phyloP scores from a whole-genome alignment of 1,140 invertebrate species.

The Euschistus heros region DNA sequence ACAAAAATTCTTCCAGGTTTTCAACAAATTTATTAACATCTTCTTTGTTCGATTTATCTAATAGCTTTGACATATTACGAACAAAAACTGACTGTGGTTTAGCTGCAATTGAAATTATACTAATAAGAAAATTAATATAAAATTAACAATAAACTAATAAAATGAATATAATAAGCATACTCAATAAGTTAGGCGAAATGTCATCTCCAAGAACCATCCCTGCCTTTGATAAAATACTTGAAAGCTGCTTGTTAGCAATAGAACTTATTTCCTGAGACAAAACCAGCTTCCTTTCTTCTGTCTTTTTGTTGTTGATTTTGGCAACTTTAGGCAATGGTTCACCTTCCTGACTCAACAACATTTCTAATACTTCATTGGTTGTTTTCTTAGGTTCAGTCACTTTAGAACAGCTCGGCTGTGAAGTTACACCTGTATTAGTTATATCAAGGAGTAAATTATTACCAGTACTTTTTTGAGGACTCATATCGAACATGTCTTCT shows the following conservation, averaged over 20 bases:
- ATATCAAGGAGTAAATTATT: background rate
- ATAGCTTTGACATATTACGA: background rate
- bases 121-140: background rate
- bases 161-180: background rate
- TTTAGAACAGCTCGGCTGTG: background rate
- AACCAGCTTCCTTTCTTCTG: background rate
- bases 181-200: background rate
- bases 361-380: background rate
- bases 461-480: background rate
- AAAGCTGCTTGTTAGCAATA: background rate
- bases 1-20: slow-evolving; percentile 7
- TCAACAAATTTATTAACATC: slow-evolving; percentile 9
- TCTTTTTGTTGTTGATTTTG: background rate
- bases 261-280: background rate
- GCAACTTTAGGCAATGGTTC: background rate
- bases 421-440: background rate
- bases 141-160: too few species aligned
- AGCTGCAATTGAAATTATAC: slow-evolving; percentile 8
- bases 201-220: background rate
- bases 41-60: background rate
- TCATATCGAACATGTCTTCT: slow-evolving; percentile 6
- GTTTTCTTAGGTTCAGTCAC: background rate
- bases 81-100: slow-evolving; percentile 21
- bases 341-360: background rate
- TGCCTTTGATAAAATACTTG: background rate